These are phyloP conservation scores for Plebejus argus DNA, from an alignment of 2,888 invertebrate species.

Conservation along the genomic window DNA sequence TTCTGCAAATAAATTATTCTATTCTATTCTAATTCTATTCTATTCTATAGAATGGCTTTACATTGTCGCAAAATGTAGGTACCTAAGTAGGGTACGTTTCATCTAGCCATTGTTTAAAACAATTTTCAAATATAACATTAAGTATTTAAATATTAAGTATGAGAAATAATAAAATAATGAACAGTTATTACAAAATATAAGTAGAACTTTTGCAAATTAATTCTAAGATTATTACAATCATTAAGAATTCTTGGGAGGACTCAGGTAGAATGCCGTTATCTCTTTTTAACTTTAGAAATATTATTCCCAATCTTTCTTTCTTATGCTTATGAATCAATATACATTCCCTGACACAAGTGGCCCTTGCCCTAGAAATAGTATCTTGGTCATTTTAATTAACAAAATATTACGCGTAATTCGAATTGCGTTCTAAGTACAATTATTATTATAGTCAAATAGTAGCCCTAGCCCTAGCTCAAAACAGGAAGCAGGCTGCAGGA, in stretches of 20 bases:
- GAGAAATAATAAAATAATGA: not conserved
- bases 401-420: not conserved
- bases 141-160: not conserved
- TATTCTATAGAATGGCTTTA: too few species aligned
- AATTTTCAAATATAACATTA: not conserved
- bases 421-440: not conserved
- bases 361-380: not conserved
- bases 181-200: not conserved
- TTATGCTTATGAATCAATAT: not conserved
- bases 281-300: not conserved
- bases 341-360: not conserved
- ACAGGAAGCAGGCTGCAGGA: too few species aligned
- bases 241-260: not conserved
- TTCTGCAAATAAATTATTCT: too few species aligned
- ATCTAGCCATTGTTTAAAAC: too few species aligned
- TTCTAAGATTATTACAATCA: not conserved
- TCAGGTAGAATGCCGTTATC: not conserved
- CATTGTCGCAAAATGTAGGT: too few species aligned
- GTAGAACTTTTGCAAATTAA: not conserved
- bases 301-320: not conserved
- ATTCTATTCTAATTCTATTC: too few species aligned
- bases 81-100: too few species aligned
- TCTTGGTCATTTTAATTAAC: constrained; percentile 10
- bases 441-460: not conserved
- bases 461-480: too few species aligned